phyloP scores from a whole-genome alignment of 2,888 invertebrate genomes.

The Linnaemya vulpina region DNA sequence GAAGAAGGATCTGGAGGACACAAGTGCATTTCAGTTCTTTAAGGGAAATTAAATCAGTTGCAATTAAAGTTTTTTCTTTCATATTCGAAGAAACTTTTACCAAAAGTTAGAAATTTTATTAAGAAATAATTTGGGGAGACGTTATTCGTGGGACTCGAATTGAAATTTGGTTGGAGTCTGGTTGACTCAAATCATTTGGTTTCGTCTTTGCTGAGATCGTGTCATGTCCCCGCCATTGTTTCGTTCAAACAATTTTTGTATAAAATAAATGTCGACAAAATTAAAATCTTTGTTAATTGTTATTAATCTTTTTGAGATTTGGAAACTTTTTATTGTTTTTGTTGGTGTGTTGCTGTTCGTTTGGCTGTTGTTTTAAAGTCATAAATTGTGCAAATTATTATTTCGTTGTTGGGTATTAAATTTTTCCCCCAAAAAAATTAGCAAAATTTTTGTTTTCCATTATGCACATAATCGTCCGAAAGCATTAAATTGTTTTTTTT shows the following conservation, averaged over 20 bases:
- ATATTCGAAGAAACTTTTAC: too few species aligned
- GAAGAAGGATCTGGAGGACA: neutral
- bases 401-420: slow-evolving; percentile 54
- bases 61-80: too few species aligned
- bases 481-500: slow-evolving; percentile 47
- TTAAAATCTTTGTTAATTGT: slow-evolving; percentile 61
- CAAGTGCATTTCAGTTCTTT: neutral
- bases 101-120: too few species aligned
- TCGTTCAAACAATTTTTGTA: neutral
- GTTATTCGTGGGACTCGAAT: too few species aligned
- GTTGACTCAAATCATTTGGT: too few species aligned
- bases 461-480: slow-evolving; percentile 55
- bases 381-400: slow-evolving; percentile 70
- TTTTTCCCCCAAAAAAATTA: slow-evolving; percentile 17
- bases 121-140: too few species aligned
- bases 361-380: slow-evolving; percentile 40
- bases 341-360: neutral
- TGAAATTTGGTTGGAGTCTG: too few species aligned
- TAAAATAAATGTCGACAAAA: slow-evolving; percentile 18
- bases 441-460: slow-evolving; percentile 38
- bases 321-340: slow-evolving; percentile 23
- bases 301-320: slow-evolving; percentile 56
- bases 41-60: neutral
- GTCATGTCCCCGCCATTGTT: neutral
- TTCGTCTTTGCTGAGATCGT: too few species aligned